Percentiles rank a stretch among this genome's conserved stretches.
Conservation (phyloP, 2,888 invertebrate genomes). For the Mesoligia furuncula region DNA sequence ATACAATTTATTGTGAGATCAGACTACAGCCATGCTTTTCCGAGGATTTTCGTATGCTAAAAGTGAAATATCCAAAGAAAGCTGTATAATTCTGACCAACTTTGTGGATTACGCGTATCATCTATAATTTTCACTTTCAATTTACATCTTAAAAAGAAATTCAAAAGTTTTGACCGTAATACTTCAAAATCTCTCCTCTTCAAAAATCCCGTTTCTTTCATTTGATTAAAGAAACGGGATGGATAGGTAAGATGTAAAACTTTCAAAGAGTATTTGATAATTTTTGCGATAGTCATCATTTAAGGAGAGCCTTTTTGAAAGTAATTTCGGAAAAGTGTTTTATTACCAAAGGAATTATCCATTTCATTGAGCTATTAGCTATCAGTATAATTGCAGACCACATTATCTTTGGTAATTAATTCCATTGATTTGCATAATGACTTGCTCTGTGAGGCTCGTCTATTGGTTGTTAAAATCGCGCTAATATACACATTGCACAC, state of each 20-base stretch:
- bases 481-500: not conserved
- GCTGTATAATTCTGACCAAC: not conserved
- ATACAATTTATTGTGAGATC: not conserved
- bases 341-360: not conserved
- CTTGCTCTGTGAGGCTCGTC: not conserved
- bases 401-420: not conserved
- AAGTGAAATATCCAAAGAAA: not conserved
- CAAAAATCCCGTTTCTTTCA: too few relatives aligned
- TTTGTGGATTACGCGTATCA: not conserved
- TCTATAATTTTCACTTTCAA: too few relatives aligned
- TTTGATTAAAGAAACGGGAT: not conserved
- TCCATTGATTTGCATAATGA: slow-evolving; percentile 1
- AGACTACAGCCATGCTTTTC: not conserved
- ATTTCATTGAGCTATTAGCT: not conserved
- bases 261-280: not conserved
- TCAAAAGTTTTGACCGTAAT: too few relatives aligned
- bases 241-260: not conserved
- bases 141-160: too few relatives aligned
- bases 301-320: not conserved
- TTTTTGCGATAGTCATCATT: not conserved
- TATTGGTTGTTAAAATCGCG: not conserved
- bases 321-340: not conserved
- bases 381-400: not conserved
- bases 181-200: too few relatives aligned
- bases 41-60: not conserved